These are phyloP conservation scores for Carabus problematicus DNA, from an alignment of 2,888 invertebrate genomes.

Conservation along the genomic window DNA sequence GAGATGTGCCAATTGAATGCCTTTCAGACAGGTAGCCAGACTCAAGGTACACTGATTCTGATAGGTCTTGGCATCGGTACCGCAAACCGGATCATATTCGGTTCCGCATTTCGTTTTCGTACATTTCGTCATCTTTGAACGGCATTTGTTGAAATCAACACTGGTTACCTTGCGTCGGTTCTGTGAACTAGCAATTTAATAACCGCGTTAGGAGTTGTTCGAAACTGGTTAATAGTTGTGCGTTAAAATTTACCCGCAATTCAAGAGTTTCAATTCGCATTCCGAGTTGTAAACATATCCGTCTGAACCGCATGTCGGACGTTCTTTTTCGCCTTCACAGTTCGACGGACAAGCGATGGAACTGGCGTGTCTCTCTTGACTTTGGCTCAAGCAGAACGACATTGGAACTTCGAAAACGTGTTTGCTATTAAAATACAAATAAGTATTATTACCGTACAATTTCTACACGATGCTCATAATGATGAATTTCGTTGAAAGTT, in stretches of 20 bases:
- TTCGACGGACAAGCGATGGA: conserved; percentile 73
- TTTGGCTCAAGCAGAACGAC: conserved; percentile 81
- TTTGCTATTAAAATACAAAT: conserved; percentile 66
- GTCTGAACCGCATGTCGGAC: conserved; percentile 86
- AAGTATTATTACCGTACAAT: too few species aligned
- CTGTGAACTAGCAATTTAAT: conserved; percentile 39
- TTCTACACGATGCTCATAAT: too few species aligned
- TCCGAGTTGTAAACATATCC: conserved; percentile 87
- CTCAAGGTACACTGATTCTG: conserved; percentile 82
- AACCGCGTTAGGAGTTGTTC: neutral
- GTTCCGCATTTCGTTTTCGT: conserved; percentile 74
- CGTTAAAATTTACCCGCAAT: conserved; percentile 70
- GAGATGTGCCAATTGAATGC: conserved; percentile 86
- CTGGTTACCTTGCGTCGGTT: conserved; percentile 69
- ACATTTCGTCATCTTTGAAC: conserved; percentile 76
- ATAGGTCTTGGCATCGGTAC: conserved; percentile 87
- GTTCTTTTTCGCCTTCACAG: conserved; percentile 75
- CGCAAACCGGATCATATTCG: conserved; percentile 83
- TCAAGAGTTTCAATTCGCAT: conserved; percentile 87
- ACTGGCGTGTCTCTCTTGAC: conserved; percentile 72
- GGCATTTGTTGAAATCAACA: conserved; percentile 83
- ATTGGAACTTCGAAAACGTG: conserved; percentile 93
- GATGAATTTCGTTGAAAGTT: too few species aligned
- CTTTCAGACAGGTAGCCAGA: conserved; percentile 85
- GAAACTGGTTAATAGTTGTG: conserved; percentile 2